These are phyloP conservation scores for Zeuzera pyrina DNA, from an alignment of 2,888 invertebrate genomes.

Conservation along the genomic window DNA sequence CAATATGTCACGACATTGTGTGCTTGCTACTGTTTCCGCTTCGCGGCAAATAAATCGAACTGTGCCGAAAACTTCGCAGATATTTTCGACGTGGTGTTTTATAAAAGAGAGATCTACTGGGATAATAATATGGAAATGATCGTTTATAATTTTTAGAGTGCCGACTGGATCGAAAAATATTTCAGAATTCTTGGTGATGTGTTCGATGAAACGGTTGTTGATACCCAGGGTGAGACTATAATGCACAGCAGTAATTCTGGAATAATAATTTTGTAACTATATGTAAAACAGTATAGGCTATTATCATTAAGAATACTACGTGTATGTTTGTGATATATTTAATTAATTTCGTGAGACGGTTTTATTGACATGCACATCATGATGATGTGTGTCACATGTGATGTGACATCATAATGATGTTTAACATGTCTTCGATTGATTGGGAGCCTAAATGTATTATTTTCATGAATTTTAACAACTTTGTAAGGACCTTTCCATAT, in stretches of 20 bases:
- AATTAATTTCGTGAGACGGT: background rate
- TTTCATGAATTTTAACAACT: slow-evolving; percentile 17
- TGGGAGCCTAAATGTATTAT: slow-evolving; percentile 14
- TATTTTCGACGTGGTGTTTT: slow-evolving; percentile 14
- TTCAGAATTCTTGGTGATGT: slow-evolving; percentile 14
- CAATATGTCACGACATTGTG: slow-evolving; percentile 9
- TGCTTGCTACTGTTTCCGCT: slow-evolving; percentile 3
- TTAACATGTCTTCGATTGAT: slow-evolving; percentile 16
- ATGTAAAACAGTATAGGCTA: too few relatives aligned
- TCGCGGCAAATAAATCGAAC: slow-evolving; percentile 9
- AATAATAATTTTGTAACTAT: too few relatives aligned
- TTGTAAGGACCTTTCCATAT: slow-evolving; percentile 22
- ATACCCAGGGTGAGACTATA: background rate
- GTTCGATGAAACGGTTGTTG: too few relatives aligned
- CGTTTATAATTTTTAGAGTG: slow-evolving; percentile 11
- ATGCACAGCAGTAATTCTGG: background rate
- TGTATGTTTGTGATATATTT: background rate
- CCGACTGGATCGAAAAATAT: slow-evolving; percentile 18
- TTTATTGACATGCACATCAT: too few relatives aligned
- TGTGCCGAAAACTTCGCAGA: slow-evolving; percentile 12
- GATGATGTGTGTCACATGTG: too few relatives aligned
- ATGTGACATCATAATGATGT: slow-evolving; percentile 16
- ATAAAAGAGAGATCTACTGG: slow-evolving; percentile 15
- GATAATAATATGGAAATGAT: slow-evolving; percentile 9
- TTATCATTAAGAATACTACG: too few relatives aligned